Evolutionary conservation across 2,888 invertebrate species (phyloP).

Genomic region (Spicauda simplicius): DNA sequence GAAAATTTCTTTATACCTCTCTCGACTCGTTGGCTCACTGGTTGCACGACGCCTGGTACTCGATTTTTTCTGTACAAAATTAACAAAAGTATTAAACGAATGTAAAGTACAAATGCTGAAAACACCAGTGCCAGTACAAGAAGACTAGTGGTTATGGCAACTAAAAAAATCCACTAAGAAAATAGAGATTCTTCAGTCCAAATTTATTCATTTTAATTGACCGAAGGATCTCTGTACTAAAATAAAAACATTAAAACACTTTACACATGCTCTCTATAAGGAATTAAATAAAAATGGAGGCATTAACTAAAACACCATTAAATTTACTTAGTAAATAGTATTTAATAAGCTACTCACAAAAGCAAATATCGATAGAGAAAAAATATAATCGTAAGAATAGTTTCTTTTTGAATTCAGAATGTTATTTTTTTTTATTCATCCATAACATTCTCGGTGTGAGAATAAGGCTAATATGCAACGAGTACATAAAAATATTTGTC

Average conservation of each 20-base stretch:
- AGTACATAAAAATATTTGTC: constrained; percentile 20
- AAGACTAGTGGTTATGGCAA: constrained; percentile 82
- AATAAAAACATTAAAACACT: constrained; percentile 58
- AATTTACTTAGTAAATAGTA: constrained; percentile 52
- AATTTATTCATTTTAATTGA: constrained; percentile 33
- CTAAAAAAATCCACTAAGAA: constrained; percentile 66
- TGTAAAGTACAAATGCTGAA: constrained; percentile 44
- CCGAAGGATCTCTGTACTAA: constrained; percentile 59
- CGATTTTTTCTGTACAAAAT: constrained; percentile 78
- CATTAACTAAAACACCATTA: constrained; percentile 55
- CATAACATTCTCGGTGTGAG: constrained; percentile 76
- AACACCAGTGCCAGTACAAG: constrained; percentile 84
- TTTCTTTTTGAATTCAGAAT: constrained; percentile 39
- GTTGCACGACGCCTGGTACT: constrained; percentile 71
- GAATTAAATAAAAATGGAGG: constrained; percentile 63
- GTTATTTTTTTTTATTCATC: constrained; percentile 55
- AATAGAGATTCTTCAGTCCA: constrained; percentile 59
- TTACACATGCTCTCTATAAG: constrained; percentile 73
- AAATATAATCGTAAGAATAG: constrained; percentile 32
- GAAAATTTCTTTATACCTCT: constrained; percentile 59
- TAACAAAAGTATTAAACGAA: constrained; percentile 49
- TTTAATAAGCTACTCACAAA: constrained; percentile 74
- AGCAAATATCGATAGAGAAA: constrained; percentile 61
- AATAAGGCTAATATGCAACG: constrained; percentile 38
- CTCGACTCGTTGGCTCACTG: constrained; percentile 68